Conservation (phyloP, 1,140 invertebrate species). For the Orius insidiosus region DNA sequence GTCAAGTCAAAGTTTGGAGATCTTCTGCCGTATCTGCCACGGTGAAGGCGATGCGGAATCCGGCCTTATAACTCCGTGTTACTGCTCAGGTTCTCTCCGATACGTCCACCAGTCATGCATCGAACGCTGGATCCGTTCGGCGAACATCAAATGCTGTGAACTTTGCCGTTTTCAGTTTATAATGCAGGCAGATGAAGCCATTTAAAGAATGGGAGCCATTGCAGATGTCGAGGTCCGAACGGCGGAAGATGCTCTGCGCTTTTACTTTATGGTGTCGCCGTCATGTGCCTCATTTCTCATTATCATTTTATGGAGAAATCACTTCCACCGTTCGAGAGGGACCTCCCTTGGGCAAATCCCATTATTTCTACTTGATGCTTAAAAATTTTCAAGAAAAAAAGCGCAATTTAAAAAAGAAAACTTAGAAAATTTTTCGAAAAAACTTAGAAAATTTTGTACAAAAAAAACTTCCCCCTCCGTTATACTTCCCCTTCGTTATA, state of each 20-base stretch:
- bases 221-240: conserved; percentile 82
- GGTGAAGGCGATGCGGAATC: conserved; percentile 70
- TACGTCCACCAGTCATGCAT: conserved; percentile 88
- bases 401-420: too few relatives aligned
- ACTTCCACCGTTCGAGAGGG: too few relatives aligned
- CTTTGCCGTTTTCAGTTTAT: conserved; percentile 92
- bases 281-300: conserved; percentile 88
- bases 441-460: too few relatives aligned
- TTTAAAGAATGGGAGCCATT: conserved; percentile 88
- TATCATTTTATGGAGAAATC: too few relatives aligned
- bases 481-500: too few relatives aligned
- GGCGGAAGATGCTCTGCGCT: conserved; percentile 74
- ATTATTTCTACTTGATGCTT: too few relatives aligned
- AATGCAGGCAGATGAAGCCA: conserved; percentile 89
- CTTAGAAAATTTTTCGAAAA: too few relatives aligned
- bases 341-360: too few relatives aligned
- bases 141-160: conserved; percentile 84
- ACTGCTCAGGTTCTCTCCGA: conserved; percentile 72
- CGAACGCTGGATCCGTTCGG: conserved; percentile 92
- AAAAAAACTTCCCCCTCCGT: too few relatives aligned
- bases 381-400: too few relatives aligned
- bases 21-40: conserved; percentile 63
- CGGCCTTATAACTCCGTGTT: conserved; percentile 78
- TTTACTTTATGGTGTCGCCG: conserved; percentile 84
- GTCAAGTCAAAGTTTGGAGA: conserved; percentile 40